A percentile compares a stretch with the other conserved stretches of the same genome.
Evolutionary conservation across 1,140 invertebrate species (phyloP).

Genomic region (Hylyphantes graminicola): DNA sequence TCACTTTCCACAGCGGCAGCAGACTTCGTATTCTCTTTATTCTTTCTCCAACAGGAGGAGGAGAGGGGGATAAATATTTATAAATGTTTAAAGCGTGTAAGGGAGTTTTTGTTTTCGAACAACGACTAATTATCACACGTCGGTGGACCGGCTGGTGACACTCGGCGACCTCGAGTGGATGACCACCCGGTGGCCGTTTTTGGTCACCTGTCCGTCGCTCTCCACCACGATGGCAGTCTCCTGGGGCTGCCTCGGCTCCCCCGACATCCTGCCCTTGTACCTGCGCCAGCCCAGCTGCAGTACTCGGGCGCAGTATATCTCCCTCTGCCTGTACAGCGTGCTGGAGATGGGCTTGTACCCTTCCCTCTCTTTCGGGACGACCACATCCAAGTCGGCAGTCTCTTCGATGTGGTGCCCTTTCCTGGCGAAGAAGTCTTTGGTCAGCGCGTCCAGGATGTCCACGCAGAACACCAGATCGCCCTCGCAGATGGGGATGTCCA

Average conservation of each 20-base stretch:
- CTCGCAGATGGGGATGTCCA: conserved; percentile 98
- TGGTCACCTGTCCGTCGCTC: conserved; percentile 82
- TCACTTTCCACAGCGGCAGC: conserved; percentile 41
- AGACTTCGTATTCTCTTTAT: conserved; percentile 18
- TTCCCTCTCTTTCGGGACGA: conserved; percentile 79
- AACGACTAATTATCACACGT: conserved; percentile 70
- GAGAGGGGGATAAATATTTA: not conserved
- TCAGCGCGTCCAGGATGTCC: conserved; percentile 94
- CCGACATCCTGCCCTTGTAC: conserved; percentile 64
- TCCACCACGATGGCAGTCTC: conserved; percentile 84
- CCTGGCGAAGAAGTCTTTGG: conserved; percentile 91
- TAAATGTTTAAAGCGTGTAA: no score
- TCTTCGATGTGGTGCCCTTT: conserved; percentile 75
- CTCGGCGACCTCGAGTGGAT: conserved; percentile 87
- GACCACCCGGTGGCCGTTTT: conserved; percentile 88
- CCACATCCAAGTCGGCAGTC: conserved; percentile 75
- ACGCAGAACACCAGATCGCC: conserved; percentile 96
- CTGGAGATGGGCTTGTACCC: conserved; percentile 92
- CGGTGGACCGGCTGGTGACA: conserved; percentile 80
- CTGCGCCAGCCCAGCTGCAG: conserved; percentile 90
- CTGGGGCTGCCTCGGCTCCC: conserved; percentile 67
- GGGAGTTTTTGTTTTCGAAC: no score
- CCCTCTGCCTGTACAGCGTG: conserved; percentile 93
- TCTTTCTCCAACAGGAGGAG: not conserved
- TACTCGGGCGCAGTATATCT: conserved; percentile 93